Base-by-base conservation (phyloP, 2,888 invertebrate species). In the Dicyrtomina minuta region DNA sequence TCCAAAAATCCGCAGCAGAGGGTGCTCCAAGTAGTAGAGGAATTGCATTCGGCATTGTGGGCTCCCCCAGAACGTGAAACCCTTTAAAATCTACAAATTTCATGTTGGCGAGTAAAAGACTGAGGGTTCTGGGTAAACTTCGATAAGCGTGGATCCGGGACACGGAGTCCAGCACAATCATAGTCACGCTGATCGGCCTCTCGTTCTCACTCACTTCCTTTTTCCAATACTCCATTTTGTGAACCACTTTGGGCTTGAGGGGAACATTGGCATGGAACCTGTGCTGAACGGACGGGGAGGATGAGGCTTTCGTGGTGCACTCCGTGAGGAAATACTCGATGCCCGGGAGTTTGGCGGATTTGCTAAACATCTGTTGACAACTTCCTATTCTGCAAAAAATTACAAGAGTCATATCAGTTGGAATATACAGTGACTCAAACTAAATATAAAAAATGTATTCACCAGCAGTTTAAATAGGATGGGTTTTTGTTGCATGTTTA, bases 151-250 rank as follows among this genome's bases (percentile, higher is more conserved):
- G 91, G 43, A 90, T 83, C 65, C 92, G 82, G 0, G 94, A 93
- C 78, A 94, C 88, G 55, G 92, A 91, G 80, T 94, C 93, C 78
- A 95, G 88, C 44, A 93, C 93, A 22, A 95, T 81, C 80, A 93
- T 84, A 24, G 49, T 13, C 12, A 69, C 64, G 20, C 58, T 58
- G 2, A 64, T 39, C 5, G 69, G 69, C 15, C 20, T 10, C 8
- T 26, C 26, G 1, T 22, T n/a, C n/a, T 56, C 64, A 33, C 5
- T 22, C n/a, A 27, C 17, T n/a, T 53, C 15, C 15, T 46, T 43
- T 15, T 44, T 26, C 44, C 43, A 43, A 26, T 56, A 27, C 26
- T 46, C 13, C 15, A 26, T 27, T 17, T 56, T 62, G 22, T 62
- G 17, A 12, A 59, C 22, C 4, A 39, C 41, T 10, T 59, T 41